These are phyloP conservation scores for Aricia agestis DNA, from an alignment of 1,140 invertebrate genomes.

Conservation along the genomic window DNA sequence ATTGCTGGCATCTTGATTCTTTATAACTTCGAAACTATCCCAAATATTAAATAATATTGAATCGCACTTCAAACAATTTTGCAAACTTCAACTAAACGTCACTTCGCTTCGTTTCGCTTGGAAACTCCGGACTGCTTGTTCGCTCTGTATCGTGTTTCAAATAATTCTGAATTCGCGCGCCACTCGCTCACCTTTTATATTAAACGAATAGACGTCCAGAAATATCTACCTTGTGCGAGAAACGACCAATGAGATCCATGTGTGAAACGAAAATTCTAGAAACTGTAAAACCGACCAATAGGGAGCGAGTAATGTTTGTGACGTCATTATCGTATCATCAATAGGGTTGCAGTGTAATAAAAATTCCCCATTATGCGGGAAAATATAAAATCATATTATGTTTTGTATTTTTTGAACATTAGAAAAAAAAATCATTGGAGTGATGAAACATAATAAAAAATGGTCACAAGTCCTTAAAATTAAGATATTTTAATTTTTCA, in stretches of 20 bases:
- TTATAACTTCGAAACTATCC: slow-evolving; percentile 11
- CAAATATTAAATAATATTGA: not conserved
- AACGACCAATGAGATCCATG: slow-evolving; percentile 40
- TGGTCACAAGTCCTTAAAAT: too few species aligned
- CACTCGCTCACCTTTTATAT: slow-evolving; percentile 41
- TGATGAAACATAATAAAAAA: too few species aligned
- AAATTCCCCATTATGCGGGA: slow-evolving; percentile 3
- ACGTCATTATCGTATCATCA: not conserved
- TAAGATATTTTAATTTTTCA: too few species aligned
- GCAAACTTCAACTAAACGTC: slow-evolving; percentile 27
- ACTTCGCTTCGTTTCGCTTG: slow-evolving; percentile 34
- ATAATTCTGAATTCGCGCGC: slow-evolving; percentile 55
- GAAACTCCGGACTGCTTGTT: slow-evolving; percentile 44
- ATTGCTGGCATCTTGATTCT: slow-evolving; percentile 78
- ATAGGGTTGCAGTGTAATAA: slow-evolving; percentile 26
- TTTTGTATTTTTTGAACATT: too few species aligned
- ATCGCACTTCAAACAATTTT: not conserved
- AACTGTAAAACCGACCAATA: slow-evolving; percentile 29
- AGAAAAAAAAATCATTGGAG: too few species aligned
- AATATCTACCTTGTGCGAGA: slow-evolving; percentile 37
- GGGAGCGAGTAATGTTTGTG: slow-evolving; percentile 16
- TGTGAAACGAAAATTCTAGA: slow-evolving; percentile 37
- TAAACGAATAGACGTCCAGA: slow-evolving; percentile 44
- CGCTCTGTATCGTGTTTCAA: slow-evolving; percentile 52
- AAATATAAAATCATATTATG: not conserved